Percentiles rank a stretch among this genome's conserved stretches.
Conservation (phyloP, 2,797 vertebrate genomes). For the Hydrocynus forskahlii region DNA sequence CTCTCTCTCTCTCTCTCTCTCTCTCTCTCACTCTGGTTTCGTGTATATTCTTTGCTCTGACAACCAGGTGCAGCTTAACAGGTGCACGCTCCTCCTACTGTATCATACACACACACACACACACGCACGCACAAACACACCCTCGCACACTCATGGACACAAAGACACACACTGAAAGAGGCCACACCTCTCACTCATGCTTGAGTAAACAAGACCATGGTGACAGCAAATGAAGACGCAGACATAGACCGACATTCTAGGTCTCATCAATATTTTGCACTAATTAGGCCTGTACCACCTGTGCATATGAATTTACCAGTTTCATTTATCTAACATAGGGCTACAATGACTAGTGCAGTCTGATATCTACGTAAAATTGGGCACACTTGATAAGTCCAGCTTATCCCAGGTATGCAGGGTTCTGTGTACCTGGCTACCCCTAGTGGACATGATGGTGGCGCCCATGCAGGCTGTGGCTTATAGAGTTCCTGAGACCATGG, state of each 20-base stretch:
- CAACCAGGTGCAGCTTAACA: constrained; percentile 58
- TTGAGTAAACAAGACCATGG: constrained; percentile 47
- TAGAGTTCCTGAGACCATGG: no score
- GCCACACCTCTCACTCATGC: constrained; percentile 44
- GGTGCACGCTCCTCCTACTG: constrained; percentile 57
- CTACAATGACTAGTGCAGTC: neutral
- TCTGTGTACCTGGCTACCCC: neutral
- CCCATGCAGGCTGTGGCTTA: no score
- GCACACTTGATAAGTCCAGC: neutral
- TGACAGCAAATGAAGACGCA: constrained; percentile 25
- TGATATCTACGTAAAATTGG: neutral
- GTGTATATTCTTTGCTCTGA: constrained; percentile 52
- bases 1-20: constrained; percentile 39
- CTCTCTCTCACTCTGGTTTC: constrained; percentile 48
- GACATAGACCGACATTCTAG: constrained; percentile 23
- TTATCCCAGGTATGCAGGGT: neutral
- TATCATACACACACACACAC: constrained; percentile 23
- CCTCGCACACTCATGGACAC: neutral
- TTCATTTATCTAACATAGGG: neutral
- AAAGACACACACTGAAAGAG: constrained; percentile 30
- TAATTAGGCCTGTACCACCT: neutral
- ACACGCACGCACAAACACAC: neutral
- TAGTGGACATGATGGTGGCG: no score
- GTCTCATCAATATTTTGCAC: constrained; percentile 8
- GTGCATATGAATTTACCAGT: neutral